Evolutionary conservation across 2,113 vertebrate genomes (phyloP).

Genomic region (Nipponia nippon): DNA sequence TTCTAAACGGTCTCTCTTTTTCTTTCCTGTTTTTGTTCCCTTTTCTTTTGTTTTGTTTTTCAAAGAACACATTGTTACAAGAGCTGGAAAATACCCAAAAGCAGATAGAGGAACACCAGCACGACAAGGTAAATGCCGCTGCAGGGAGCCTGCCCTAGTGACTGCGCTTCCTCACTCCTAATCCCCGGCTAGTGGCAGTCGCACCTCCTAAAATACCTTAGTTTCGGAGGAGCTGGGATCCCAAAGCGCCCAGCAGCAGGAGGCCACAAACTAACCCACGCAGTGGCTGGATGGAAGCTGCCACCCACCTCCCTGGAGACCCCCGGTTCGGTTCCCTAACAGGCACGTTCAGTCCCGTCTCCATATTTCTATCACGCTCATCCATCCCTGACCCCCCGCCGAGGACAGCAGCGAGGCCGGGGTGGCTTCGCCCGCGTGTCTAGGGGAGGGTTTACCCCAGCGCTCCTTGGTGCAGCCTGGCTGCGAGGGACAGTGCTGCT

Average conservation of each 20-base stretch:
- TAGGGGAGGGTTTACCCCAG: not conserved
- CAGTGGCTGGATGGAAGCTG: not conserved
- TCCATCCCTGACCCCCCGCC: not conserved
- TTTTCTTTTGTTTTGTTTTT: slow-evolving; percentile 2
- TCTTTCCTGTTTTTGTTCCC: slow-evolving; percentile 40
- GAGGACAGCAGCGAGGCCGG: not conserved
- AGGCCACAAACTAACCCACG: not conserved
- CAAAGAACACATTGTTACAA: slow-evolving; percentile 89
- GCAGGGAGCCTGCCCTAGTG: not conserved
- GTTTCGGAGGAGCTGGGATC: not conserved
- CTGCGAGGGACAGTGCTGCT: not conserved
- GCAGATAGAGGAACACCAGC: slow-evolving; percentile 91
- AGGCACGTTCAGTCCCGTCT: not conserved
- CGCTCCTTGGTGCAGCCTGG: not conserved
- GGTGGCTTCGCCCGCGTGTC: rapidly evolving
- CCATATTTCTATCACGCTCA: not conserved
- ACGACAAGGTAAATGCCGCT: slow-evolving; percentile 82
- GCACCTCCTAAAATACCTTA: not conserved
- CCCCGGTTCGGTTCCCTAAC: not conserved
- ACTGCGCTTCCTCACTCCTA: not conserved
- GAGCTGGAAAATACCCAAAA: slow-evolving; percentile 94
- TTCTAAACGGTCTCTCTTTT: slow-evolving; percentile 7
- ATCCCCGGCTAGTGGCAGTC: not conserved
- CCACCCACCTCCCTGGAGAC: not conserved
- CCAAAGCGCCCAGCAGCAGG: not conserved